Percentiles rank a stretch among this genome's conserved stretches.
These are phyloP conservation scores for Eilema griseolum DNA, from an alignment of 2,888 invertebrate species.

Conservation along the genomic window DNA sequence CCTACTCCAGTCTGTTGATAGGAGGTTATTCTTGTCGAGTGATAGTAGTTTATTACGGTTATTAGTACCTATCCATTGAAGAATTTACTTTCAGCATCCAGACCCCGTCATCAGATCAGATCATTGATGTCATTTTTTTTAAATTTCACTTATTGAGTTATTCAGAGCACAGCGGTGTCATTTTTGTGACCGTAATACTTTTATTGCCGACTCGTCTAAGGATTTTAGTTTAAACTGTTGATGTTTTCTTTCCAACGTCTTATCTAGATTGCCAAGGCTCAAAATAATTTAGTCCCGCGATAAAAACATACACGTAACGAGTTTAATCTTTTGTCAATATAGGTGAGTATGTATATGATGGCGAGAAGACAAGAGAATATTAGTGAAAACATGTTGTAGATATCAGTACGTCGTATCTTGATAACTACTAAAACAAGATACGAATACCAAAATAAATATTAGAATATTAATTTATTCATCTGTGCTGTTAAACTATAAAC, in stretches of 20 bases:
- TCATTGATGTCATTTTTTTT: neutral
- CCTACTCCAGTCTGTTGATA: too few species aligned
- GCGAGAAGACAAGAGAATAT: constrained; percentile 62
- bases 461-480: constrained; percentile 6
- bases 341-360: constrained; percentile 65
- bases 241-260: constrained; percentile 20
- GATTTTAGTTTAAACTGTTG: constrained; percentile 13
- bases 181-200: constrained; percentile 4
- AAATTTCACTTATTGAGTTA: neutral
- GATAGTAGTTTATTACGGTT: too few species aligned
- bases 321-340: constrained; percentile 81
- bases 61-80: too few species aligned
- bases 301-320: constrained; percentile 66
- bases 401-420: constrained; percentile 40
- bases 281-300: constrained; percentile 65
- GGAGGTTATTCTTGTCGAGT: too few species aligned
- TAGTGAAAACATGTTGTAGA: constrained; percentile 61
- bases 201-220: constrained; percentile 9
- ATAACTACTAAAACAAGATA: constrained; percentile 46
- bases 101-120: neutral
- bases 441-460: constrained; percentile 30
- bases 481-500: constrained; percentile 28
- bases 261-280: constrained; percentile 54
- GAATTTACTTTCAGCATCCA: neutral
- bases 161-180: neutral